phyloP scores from a whole-genome alignment of 2,888 invertebrate genomes.

The Amphipoea lucens region DNA sequence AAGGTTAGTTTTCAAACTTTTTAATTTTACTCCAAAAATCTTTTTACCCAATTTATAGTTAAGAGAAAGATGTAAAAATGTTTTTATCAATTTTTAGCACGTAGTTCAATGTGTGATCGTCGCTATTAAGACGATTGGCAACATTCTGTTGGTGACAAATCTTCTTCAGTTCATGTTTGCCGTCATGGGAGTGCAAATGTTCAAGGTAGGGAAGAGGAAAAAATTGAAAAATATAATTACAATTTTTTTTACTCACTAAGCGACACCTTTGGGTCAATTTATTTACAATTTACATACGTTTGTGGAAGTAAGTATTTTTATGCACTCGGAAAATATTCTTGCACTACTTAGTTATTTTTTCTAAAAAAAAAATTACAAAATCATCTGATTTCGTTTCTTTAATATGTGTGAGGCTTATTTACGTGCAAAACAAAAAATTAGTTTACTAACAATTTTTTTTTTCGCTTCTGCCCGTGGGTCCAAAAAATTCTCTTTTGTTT shows the following conservation, averaged over 20 bases:
- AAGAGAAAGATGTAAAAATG: conserved; percentile 39
- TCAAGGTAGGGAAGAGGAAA: conserved; percentile 95
- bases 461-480: conserved; percentile 84
- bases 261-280: conserved; percentile 88
- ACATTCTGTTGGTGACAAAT: conserved; percentile 99
- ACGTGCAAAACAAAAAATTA: conserved; percentile 69
- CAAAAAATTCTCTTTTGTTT: conserved; percentile 82
- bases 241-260: conserved; percentile 64
- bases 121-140: conserved; percentile 99
- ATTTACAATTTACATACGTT: conserved; percentile 65
- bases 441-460: conserved; percentile 79
- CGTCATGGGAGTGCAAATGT: conserved; percentile 99
- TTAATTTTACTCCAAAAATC: background rate
- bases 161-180: conserved; percentile 99
- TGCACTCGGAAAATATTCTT: conserved; percentile 55
- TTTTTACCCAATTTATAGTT: conserved; percentile 7
- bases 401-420: conserved; percentile 81
- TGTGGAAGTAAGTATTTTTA: conserved; percentile 79
- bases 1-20: conserved; percentile 93
- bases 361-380: conserved; percentile 47
- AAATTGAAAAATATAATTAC: conserved; percentile 50
- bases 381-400: conserved; percentile 82
- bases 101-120: conserved; percentile 99
- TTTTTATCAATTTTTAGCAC: conserved; percentile 93
- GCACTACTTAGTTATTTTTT: conserved; percentile 60